Evolutionary conservation across 2,797 vertebrate species (phyloP), one percentile per base, ranked within the genome.

Genomic region (Coendou prehensilis): DNA sequence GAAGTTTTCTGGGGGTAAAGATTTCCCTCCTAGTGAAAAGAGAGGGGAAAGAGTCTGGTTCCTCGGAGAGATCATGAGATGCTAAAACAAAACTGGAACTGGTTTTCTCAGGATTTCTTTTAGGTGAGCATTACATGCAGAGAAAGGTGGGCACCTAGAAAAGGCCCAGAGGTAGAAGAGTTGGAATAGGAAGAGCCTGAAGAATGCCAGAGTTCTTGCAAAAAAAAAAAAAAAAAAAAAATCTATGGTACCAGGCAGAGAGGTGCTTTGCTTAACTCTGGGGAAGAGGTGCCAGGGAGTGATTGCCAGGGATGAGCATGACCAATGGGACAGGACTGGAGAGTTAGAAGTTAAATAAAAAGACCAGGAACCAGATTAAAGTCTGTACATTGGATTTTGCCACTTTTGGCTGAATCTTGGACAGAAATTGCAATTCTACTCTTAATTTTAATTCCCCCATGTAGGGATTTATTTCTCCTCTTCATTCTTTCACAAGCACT

Each of bases 201-300:
- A 89, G 23, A 11, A 80, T 95, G 89, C 61, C 93, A 95, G 57
- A 93, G 28, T 23, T 81, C 18, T 95, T 96, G 56, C 54, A 69
- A 93, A 96, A 95, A 75, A 76, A n/a, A 0, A 20, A n/a, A 0
- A 20, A 56, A 92, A 96, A 95, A 73, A 71, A 69, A 41, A 22
- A 83, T 7, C 15, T 69, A 89, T 61, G 5, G 1, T 83, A 69
- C 76, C 81, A 59, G 30, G 63, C 28, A 83, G 52, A 54, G 56
- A 63, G 71, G 41, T 20, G 8, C 22, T 91, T 87, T 87, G 26
- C 80, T 95, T 82, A 69, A 78, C 82, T 14, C 50, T 89, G 52
- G 80, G 67, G 41, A 79, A 50, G n/a, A 76, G 59, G 11, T 61
- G 80, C n/a, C n/a, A 81, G 54, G 52, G n/a, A 88, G 30, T 54